Percentiles rank a stretch among this genome's conserved stretches.
phyloP scores from a whole-genome alignment of 2,113 vertebrate species.

The Callocephalon fimbriatum region DNA sequence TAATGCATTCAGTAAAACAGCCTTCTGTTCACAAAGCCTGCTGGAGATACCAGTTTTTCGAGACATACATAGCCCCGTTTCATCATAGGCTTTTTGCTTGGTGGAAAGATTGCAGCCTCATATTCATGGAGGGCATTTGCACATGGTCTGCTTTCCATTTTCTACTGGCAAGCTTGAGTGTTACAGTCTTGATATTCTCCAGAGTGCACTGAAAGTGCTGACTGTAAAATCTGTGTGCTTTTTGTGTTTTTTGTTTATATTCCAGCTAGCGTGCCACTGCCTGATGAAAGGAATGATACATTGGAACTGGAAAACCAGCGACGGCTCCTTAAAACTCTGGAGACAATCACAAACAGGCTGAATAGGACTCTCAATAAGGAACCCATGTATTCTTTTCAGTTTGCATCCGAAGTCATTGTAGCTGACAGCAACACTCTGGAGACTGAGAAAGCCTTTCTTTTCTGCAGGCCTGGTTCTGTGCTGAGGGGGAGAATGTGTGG shows the following conservation, averaged over 20 bases:
- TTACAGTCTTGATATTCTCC: neutral
- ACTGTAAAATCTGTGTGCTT: slow-evolving; percentile 1
- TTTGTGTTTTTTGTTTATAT: slow-evolving; percentile 72
- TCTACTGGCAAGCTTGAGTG: neutral
- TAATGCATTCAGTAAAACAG: neutral
- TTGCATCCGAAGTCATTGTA: slow-evolving; percentile 90
- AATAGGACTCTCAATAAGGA: slow-evolving; percentile 90
- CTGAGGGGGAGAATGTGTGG: slow-evolving; percentile 95
- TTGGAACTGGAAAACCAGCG: slow-evolving; percentile 91
- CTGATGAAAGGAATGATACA: slow-evolving; percentile 91
- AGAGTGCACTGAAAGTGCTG: neutral
- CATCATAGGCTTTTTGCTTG: neutral
- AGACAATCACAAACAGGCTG: slow-evolving; percentile 90
- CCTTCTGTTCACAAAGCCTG: neutral
- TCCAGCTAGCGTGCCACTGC: slow-evolving; percentile 95
- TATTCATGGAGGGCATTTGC: neutral
- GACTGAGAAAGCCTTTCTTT: slow-evolving; percentile 87
- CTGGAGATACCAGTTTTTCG: neutral
- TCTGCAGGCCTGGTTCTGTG: slow-evolving; percentile 92
- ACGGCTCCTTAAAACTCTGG: slow-evolving; percentile 89
- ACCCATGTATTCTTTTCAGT: slow-evolving; percentile 89
- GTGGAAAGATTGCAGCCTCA: neutral
- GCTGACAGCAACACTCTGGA: slow-evolving; percentile 93
- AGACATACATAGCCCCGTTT: neutral
- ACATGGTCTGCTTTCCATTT: neutral